phyloP scores from a whole-genome alignment of 2,797 vertebrate genomes.

The Rachycentron canadum region DNA sequence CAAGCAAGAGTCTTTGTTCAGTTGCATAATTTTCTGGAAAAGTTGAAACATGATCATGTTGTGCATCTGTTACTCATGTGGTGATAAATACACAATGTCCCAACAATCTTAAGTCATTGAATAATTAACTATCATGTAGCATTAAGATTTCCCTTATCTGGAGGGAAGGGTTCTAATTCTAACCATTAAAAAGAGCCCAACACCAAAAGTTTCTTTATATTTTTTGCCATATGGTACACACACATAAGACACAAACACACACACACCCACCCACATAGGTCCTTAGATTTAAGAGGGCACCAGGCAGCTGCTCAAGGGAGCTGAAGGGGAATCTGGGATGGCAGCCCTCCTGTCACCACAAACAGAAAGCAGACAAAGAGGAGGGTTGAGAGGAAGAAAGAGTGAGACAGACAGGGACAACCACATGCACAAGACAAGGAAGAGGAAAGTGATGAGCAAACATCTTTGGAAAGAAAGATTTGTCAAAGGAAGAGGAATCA shows the following conservation, averaged over 20 bases:
- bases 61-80: not conserved
- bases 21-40: not conserved
- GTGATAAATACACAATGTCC: no score
- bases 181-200: not conserved
- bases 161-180: not conserved
- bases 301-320: conserved; percentile 53
- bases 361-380: conserved; percentile 1
- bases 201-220: not conserved
- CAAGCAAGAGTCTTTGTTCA: not conserved
- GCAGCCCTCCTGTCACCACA: conserved; percentile 55
- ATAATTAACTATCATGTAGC: not conserved
- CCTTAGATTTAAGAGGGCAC: conserved; percentile 42
- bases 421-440: conserved; percentile 11
- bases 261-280: not conserved
- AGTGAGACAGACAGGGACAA: not conserved
- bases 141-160: not conserved
- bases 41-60: not conserved
- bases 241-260: not conserved
- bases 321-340: conserved; percentile 33
- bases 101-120: not conserved
- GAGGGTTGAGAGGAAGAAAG: conserved; percentile 1
- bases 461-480: conserved; percentile 45
- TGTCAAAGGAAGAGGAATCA: conserved; percentile 33
- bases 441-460: conserved; percentile 55
- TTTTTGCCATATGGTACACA: not conserved